phyloP scores from a whole-genome alignment of 2,888 invertebrate genomes.

The Callimorpha dominula region DNA sequence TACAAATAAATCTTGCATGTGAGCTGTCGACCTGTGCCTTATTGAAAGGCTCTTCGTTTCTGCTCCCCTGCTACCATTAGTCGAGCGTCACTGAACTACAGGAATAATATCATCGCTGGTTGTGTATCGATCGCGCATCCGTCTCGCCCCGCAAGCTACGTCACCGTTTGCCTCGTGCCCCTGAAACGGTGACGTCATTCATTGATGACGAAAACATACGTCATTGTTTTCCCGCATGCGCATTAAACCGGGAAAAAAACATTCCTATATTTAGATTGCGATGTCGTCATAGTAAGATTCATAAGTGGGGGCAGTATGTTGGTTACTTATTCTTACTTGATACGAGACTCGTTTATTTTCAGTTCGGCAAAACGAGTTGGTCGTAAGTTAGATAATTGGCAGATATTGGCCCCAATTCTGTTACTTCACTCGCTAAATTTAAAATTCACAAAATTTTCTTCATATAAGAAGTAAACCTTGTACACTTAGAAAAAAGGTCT shows the following conservation, averaged over 20 bases:
- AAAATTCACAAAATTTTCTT: too few relatives aligned
- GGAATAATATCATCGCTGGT: slow-evolving; percentile 65
- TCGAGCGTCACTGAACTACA: slow-evolving; percentile 75
- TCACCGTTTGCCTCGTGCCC: slow-evolving; percentile 68
- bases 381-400: not conserved
- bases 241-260: slow-evolving; percentile 30
- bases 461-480: too few relatives aligned
- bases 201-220: slow-evolving; percentile 70
- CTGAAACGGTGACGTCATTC: slow-evolving; percentile 66
- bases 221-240: slow-evolving; percentile 74
- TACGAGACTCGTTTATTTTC: slow-evolving; percentile 1
- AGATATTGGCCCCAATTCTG: too few relatives aligned
- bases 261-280: slow-evolving; percentile 60
- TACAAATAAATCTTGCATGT: slow-evolving; percentile 65
- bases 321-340: slow-evolving; percentile 8
- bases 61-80: slow-evolving; percentile 64
- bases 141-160: slow-evolving; percentile 65
- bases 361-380: not conserved
- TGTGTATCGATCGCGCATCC: slow-evolving; percentile 65
- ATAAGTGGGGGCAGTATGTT: slow-evolving; percentile 35
- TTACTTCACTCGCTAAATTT: too few relatives aligned
- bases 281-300: slow-evolving; percentile 49
- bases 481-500: too few relatives aligned
- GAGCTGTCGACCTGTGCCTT: slow-evolving; percentile 76
- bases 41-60: slow-evolving; percentile 67